phyloP scores from a whole-genome alignment of 2,888 invertebrate genomes.

The Lochmaea capreae region DNA sequence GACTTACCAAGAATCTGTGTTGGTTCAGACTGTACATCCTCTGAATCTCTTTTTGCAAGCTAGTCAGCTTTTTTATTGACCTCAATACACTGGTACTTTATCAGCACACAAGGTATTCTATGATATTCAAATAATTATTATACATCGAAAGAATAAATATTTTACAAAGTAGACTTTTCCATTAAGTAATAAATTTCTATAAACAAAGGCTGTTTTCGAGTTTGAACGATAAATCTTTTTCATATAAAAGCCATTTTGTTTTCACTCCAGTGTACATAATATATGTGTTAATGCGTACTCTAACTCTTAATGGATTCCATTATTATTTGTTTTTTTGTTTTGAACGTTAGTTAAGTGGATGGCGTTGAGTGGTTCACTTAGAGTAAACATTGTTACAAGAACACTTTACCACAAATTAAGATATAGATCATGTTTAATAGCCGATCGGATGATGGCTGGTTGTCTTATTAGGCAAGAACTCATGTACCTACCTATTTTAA shows the following conservation, averaged over 20 bases:
- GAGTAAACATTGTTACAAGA: constrained; percentile 50
- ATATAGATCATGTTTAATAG: constrained; percentile 49
- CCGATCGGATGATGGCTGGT: constrained; percentile 15
- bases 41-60: too few relatives aligned
- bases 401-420: constrained; percentile 50
- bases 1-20: too few relatives aligned
- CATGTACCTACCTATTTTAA: neutral
- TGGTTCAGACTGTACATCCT: too few relatives aligned
- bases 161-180: constrained; percentile 20
- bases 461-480: constrained; percentile 15
- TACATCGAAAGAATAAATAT: neutral
- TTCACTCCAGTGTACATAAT: constrained; percentile 35
- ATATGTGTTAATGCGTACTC: constrained; percentile 43
- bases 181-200: constrained; percentile 25
- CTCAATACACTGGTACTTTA: too few relatives aligned
- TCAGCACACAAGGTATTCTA: too few relatives aligned
- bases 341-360: constrained; percentile 49
- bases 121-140: neutral
- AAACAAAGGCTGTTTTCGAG: constrained; percentile 18
- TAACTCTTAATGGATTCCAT: constrained; percentile 50
- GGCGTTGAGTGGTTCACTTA: constrained; percentile 49
- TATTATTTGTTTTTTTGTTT: constrained; percentile 49
- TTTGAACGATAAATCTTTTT: constrained; percentile 35
- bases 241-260: constrained; percentile 38
- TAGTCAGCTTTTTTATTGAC: too few relatives aligned